A percentile compares a stretch with the other conserved stretches of the same genome.
phyloP scores from a whole-genome alignment of 1,140 invertebrate genomes.

The Penaeus chinensis region DNA sequence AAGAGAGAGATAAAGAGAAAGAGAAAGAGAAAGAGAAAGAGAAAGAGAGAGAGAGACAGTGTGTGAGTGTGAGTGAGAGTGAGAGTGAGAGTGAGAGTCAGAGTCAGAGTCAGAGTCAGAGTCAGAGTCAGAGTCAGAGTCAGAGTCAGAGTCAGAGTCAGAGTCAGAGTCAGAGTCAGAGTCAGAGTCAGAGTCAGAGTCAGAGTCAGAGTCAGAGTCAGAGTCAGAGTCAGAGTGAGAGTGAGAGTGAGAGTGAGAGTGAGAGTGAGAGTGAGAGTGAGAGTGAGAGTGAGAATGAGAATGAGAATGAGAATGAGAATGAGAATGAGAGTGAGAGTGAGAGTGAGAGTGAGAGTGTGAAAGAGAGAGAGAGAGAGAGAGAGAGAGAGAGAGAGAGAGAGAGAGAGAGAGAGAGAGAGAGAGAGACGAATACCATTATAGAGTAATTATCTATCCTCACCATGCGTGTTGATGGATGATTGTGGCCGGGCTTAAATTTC shows the following conservation, averaged over 20 bases:
- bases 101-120: too few relatives aligned
- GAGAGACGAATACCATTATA: background rate
- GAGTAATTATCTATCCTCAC: too few relatives aligned
- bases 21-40: background rate
- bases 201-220: too few relatives aligned
- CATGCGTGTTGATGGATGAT: too few relatives aligned
- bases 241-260: background rate
- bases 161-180: too few relatives aligned
- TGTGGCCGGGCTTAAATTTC: too few relatives aligned
- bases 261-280: too few relatives aligned
- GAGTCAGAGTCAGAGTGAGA: too few relatives aligned
- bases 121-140: too few relatives aligned
- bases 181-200: too few relatives aligned
- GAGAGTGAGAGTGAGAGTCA: background rate
- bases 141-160: too few relatives aligned
- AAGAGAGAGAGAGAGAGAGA: background rate
- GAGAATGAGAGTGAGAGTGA: conserved; percentile 4
- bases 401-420: background rate
- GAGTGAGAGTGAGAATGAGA: background rate
- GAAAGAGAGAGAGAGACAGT: background rate
- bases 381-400: background rate
- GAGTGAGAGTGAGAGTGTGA: background rate
- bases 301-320: background rate
- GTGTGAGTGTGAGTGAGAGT: background rate
- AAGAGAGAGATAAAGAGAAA: conserved; percentile 7